These are phyloP conservation scores for Malurus cyaneus DNA, from an alignment of 2,113 vertebrate species.

Conservation along the genomic window DNA sequence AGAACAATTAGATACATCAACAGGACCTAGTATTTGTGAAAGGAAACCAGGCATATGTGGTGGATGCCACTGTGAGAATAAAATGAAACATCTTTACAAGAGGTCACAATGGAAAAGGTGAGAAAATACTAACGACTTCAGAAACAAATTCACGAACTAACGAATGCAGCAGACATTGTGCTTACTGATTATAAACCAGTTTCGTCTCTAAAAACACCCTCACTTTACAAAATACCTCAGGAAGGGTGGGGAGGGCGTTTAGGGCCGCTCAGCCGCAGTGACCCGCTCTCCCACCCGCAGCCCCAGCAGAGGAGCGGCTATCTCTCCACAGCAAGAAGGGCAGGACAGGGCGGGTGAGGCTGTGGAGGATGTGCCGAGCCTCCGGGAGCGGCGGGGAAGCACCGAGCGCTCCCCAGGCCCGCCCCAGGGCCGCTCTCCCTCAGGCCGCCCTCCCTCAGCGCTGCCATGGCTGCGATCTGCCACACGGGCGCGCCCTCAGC, in stretches of 20 bases:
- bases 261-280: not conserved
- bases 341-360: not conserved
- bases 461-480: not conserved
- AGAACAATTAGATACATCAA: not conserved
- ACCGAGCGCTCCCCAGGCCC: no score
- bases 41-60: not conserved
- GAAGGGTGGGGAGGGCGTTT: not conserved
- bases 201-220: not conserved
- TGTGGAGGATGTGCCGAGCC: no score
- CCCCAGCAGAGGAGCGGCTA: not conserved
- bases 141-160: not conserved
- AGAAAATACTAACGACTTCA: not conserved
- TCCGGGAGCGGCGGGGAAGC: no score
- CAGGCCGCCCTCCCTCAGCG: no score
- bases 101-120: not conserved
- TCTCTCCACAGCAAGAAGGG: not conserved
- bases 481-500: not conserved
- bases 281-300: not conserved
- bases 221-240: not conserved
- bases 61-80: not conserved
- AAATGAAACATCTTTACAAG: not conserved
- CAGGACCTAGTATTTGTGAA: not conserved
- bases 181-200: not conserved
- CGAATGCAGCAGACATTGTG: not conserved
- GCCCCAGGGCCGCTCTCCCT: no score